Evolutionary conservation across 2,888 invertebrate species (phyloP).

Genomic region (Cheilosia pagana): DNA sequence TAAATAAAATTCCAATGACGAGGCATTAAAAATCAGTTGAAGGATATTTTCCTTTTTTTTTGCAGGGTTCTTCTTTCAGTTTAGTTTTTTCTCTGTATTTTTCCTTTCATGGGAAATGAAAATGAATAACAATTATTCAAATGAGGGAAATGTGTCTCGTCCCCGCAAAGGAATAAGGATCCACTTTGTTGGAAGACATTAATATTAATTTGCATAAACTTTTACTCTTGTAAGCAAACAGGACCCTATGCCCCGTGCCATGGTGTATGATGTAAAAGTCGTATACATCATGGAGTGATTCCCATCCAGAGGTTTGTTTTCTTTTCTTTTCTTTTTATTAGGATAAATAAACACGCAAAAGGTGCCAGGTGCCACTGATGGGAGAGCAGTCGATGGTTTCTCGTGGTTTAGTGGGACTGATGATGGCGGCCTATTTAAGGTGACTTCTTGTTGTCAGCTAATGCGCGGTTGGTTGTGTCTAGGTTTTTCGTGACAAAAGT

Average conservation of each 20-base stretch:
- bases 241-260: background rate
- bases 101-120: slow-evolving; percentile 42
- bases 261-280: slow-evolving; percentile 23
- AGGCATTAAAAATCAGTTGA: slow-evolving; percentile 73
- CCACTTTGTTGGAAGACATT: slow-evolving; percentile 70
- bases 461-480: slow-evolving; percentile 34
- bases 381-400: slow-evolving; percentile 48
- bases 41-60: slow-evolving; percentile 48
- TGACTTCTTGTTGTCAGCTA: slow-evolving; percentile 21
- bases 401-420: background rate
- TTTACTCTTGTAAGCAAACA: slow-evolving; percentile 40
- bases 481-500: slow-evolving; percentile 18
- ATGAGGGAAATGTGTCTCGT: slow-evolving; percentile 63
- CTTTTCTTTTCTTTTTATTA: background rate
- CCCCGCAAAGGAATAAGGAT: slow-evolving; percentile 33
- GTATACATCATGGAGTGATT: slow-evolving; percentile 49
- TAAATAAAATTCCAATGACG: slow-evolving; percentile 68
- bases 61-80: background rate
- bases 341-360: slow-evolving; percentile 16
- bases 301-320: slow-evolving; percentile 10
- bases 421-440: background rate
- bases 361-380: slow-evolving; percentile 50
- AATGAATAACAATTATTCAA: slow-evolving; percentile 75
- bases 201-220: slow-evolving; percentile 73
- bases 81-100: slow-evolving; percentile 20